phyloP scores from a whole-genome alignment of 2,113 vertebrate species.

The Myxocyprinus asiaticus region DNA sequence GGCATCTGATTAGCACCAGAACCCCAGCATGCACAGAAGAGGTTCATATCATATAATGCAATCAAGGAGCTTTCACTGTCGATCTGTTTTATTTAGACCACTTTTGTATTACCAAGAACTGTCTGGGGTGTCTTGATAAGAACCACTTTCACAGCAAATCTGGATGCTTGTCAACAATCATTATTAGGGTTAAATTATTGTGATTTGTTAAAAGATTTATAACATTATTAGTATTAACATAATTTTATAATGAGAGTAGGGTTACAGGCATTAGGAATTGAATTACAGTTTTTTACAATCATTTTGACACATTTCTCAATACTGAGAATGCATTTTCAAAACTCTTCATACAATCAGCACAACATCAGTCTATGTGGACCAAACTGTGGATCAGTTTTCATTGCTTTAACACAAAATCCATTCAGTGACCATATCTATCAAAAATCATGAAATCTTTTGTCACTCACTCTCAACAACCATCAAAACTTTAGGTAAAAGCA shows the following conservation, averaged over 20 bases:
- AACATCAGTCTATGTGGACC: too few relatives aligned
- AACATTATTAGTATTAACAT: neutral
- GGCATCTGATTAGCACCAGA: constrained; percentile 64
- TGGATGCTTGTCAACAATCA: neutral
- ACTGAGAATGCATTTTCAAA: too few relatives aligned
- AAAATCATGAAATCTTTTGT: too few relatives aligned
- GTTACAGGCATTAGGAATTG: neutral
- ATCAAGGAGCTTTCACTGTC: constrained; percentile 63
- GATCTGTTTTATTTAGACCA: constrained; percentile 59
- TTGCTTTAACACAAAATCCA: too few relatives aligned
- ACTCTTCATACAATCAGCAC: too few relatives aligned
- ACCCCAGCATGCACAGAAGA: constrained; percentile 54
- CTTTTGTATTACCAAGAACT: constrained; percentile 52
- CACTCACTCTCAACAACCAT: too few relatives aligned
- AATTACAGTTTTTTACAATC: too few relatives aligned
- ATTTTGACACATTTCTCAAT: too few relatives aligned
- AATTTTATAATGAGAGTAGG: neutral
- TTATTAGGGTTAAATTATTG: neutral
- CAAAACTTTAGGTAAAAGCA: too few relatives aligned
- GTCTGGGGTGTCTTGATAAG: constrained; percentile 60
- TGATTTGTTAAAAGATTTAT: neutral
- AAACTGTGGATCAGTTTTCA: too few relatives aligned
- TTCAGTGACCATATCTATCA: too few relatives aligned
- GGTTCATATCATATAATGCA: constrained; percentile 70
- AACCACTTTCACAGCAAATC: constrained; percentile 42